These are phyloP conservation scores for Sarcophaga bullata DNA, from an alignment of 1,140 invertebrate species.

Conservation along the genomic window DNA sequence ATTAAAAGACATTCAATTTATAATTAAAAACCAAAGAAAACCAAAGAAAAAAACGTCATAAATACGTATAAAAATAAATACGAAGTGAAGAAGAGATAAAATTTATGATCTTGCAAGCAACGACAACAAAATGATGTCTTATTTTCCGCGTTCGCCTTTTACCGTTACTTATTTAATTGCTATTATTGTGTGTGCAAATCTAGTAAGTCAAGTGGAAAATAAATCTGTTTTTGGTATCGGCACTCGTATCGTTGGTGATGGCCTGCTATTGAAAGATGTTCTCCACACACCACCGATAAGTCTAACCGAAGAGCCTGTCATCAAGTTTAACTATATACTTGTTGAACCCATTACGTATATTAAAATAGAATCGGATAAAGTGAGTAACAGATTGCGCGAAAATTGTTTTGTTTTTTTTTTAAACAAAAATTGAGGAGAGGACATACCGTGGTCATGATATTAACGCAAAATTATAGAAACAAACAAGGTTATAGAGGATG, in stretches of 20 bases:
- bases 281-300: conserved; percentile 50
- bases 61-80: no score
- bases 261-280: conserved; percentile 58
- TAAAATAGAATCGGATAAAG: conserved; percentile 57
- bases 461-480: no score
- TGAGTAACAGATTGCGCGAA: conserved; percentile 46
- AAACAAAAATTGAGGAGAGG: no score
- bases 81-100: no score
- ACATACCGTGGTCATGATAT: no score
- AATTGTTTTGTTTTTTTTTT: no score
- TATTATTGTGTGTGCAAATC: conserved; percentile 23
- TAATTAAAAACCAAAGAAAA: no score
- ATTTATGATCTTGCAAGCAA: no score
- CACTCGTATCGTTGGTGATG: conserved; percentile 50
- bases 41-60: no score
- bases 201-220: conserved; percentile 37
- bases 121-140: conserved; percentile 43
- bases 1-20: no score
- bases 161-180: not conserved
- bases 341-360: conserved; percentile 57
- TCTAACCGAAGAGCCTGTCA: conserved; percentile 47
- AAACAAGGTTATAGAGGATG: no score
- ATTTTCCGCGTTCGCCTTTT: conserved; percentile 10
- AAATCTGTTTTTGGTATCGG: conserved; percentile 53
- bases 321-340: conserved; percentile 56